Evolutionary conservation across 2,113 vertebrate genomes (phyloP).

Genomic region (Rhynchopsitta pachyrhyncha): DNA sequence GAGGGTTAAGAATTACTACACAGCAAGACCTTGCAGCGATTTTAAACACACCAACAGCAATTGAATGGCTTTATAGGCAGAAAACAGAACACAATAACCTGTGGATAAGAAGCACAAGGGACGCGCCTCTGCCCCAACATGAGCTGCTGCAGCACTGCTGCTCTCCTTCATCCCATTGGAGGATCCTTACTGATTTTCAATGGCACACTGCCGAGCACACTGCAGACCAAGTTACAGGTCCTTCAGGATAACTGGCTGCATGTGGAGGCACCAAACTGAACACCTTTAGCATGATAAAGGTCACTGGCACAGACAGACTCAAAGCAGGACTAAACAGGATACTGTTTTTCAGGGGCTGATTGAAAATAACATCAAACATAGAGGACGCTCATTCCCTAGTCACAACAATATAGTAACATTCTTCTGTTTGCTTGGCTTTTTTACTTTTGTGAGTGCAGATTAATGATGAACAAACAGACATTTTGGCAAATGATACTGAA

Average conservation of each 20-base stretch:
- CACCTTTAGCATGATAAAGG: background rate
- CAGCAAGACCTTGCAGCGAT: background rate
- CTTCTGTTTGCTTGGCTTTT: background rate
- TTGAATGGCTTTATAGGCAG: rapidly evolving
- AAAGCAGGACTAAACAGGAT: background rate
- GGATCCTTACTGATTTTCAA: no score
- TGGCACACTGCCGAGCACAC: background rate
- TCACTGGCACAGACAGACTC: background rate
- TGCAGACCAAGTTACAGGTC: no score
- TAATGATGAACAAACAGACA: background rate
- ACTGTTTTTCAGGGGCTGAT: background rate
- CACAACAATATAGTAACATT: background rate
- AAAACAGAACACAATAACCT: rapidly evolving
- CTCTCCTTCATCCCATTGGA: background rate
- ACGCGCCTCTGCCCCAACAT: rapidly evolving
- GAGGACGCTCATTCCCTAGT: rapidly evolving
- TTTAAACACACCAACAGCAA: background rate
- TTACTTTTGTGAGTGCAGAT: background rate
- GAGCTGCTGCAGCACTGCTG: background rate
- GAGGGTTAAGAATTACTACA: background rate
- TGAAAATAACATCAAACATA: rapidly evolving
- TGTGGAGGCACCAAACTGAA: background rate
- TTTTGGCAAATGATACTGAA: background rate
- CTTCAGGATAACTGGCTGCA: background rate
- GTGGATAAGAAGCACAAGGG: rapidly evolving